Base-by-base conservation (phyloP, 2,797 vertebrate species). In the Macropodus opercularis region DNA sequence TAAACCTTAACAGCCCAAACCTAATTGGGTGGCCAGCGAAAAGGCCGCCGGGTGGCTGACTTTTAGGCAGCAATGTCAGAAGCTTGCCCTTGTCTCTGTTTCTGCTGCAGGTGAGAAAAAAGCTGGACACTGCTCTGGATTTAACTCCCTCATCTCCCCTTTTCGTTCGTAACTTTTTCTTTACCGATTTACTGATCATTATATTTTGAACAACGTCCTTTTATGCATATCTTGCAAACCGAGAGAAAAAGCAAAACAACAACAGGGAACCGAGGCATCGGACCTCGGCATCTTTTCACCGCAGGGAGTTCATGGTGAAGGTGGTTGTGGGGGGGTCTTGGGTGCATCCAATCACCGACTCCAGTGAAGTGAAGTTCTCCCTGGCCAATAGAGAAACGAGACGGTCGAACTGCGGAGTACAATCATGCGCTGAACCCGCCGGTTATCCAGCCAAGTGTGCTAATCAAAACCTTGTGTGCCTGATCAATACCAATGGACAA, bases 401-500 rank as follows among this genome's bases (percentile, higher is more conserved):
- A 69, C 72, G 61, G 54, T 49, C 79, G 59, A 63, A 75, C 62
- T 64, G 74, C 54, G 48, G 74, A 58, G 73, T 44, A 76, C 85
- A 85, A 86, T 89, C 85, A 77, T 76, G 60, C 84, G 57, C 65
- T 61, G 77, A 69, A 73, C 62, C 70, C 66, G 57, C 58, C 43
- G 35, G 18, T 80, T 83, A 87, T 85, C 79, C 85, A 79, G 82
- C 87, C 88, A 84, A 87, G 90, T 78, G 90, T 89, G 85, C 88
- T 90, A 90, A 91, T 91, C 91, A 91, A 90, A 89, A 86, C 84
- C 80, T 58, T 72, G 80, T 87, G 71, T 51, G 75, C 64, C 65
- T 82, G 90, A 92, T 94, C 91, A 85, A 93, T 93, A 91, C 66
- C 69, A 63, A 78, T 67, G 83, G 86, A 92, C 88, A 86, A 81